Evolutionary conservation across 2,888 invertebrate genomes (phyloP).

Genomic region (Ornithoptera priamus): DNA sequence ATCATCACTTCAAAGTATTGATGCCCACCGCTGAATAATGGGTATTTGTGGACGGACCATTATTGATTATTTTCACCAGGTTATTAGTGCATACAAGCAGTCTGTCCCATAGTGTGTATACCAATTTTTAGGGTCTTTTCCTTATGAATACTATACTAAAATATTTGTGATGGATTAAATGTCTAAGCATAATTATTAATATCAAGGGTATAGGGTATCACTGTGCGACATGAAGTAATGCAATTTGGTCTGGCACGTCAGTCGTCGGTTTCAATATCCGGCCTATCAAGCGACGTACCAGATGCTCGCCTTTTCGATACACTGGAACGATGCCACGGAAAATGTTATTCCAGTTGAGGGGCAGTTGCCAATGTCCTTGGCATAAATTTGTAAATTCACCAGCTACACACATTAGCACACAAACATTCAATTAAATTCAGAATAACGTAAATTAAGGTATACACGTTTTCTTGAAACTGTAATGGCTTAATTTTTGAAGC

Average conservation of each 20-base stretch:
- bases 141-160: too few species aligned
- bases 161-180: too few species aligned
- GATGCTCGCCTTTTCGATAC: slow-evolving; percentile 21
- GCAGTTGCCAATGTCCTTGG: slow-evolving; percentile 4
- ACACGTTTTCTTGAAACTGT: not conserved
- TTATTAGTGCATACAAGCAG: too few species aligned
- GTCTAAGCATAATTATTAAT: not conserved
- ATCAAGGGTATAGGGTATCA: not conserved
- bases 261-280: slow-evolving; percentile 18
- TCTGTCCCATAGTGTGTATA: too few species aligned
- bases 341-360: slow-evolving; percentile 33
- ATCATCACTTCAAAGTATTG: too few species aligned
- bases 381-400: slow-evolving; percentile 18
- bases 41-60: too few species aligned
- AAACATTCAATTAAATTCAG: not conserved
- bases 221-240: not conserved
- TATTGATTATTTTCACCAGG: too few species aligned
- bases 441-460: not conserved
- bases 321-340: slow-evolving; percentile 41
- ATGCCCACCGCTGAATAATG: too few species aligned
- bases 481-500: not conserved
- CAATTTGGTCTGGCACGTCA: slow-evolving; percentile 7
- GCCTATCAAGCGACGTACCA: slow-evolving; percentile 17
- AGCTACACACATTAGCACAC: not conserved
- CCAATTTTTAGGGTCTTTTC: too few species aligned